Conservation (phyloP, 2,113 vertebrate species). For the Danio rerio region DNA sequence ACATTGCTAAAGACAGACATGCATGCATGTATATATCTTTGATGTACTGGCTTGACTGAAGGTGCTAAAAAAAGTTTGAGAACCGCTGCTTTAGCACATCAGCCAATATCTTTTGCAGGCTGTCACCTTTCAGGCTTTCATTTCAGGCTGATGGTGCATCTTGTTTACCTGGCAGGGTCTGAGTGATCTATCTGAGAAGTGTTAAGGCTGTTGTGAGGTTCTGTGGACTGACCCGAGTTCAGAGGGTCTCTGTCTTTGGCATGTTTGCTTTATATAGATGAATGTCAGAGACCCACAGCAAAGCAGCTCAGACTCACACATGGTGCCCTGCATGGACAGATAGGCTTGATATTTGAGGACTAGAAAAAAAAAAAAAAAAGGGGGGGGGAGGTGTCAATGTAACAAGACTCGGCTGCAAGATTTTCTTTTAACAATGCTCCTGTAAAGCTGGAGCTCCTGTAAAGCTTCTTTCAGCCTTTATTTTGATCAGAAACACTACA, state of each 20-base stretch:
- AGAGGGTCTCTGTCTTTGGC: conserved; percentile 40
- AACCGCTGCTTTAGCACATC: conserved; percentile 22
- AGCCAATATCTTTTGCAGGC: conserved; percentile 54
- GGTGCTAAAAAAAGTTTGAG: not conserved
- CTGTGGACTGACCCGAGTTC: conserved; percentile 35
- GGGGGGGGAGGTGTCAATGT: too few relatives aligned
- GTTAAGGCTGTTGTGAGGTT: conserved; percentile 3
- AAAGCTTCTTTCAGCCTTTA: not conserved
- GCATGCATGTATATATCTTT: not conserved
- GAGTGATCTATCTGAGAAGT: conserved; percentile 42
- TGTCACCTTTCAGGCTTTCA: conserved; percentile 42
- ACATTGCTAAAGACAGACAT: not conserved
- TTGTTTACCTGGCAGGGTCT: conserved; percentile 54
- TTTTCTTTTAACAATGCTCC: too few relatives aligned
- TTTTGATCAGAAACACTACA: not conserved
- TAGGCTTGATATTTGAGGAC: not conserved
- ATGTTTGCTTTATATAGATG: conserved; percentile 48
- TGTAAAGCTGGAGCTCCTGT: too few relatives aligned
- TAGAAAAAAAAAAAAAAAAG: too few relatives aligned
- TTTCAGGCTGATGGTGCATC: conserved; percentile 47
- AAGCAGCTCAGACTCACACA: not conserved
- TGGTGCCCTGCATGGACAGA: not conserved
- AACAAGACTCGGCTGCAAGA: too few relatives aligned
- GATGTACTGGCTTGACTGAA: not conserved
- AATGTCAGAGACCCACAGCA: conserved; percentile 22